Conservation (phyloP, 2,888 invertebrate species). For the Zeuzera pyrina region DNA sequence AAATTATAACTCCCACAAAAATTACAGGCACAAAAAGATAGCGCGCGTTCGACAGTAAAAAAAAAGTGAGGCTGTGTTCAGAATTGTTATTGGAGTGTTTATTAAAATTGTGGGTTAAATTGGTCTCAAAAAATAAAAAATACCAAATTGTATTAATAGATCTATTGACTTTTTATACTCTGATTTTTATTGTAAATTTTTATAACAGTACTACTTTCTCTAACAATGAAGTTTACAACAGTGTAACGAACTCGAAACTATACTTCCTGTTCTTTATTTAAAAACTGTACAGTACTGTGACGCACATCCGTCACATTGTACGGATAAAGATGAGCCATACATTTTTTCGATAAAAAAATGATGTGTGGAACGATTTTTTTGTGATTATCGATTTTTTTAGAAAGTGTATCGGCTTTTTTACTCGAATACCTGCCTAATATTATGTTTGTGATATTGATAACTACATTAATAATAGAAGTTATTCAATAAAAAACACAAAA, state of each 20-base stretch:
- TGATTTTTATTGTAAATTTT: constrained; percentile 13
- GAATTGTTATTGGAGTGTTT: neutral
- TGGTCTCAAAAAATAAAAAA: constrained; percentile 1
- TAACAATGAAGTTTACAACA: constrained; percentile 1
- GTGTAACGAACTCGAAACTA: constrained; percentile 1
- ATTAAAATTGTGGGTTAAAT: constrained; percentile 1
- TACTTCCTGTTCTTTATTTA: constrained; percentile 6
- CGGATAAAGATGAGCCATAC: constrained; percentile 4
- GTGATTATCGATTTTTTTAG: constrained; percentile 39
- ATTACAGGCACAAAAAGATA: neutral
- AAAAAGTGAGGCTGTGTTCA: neutral
- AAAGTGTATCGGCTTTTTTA: constrained; percentile 58
- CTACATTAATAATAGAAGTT: constrained; percentile 44
- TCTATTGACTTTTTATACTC: neutral
- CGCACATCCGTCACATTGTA: constrained; percentile 6
- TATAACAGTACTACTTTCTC: constrained; percentile 9
- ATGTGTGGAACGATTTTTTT: too few relatives aligned
- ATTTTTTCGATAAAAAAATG: constrained; percentile 6
- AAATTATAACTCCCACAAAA: neutral
- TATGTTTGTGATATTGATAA: constrained; percentile 63
- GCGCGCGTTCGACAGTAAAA: neutral
- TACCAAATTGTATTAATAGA: constrained; percentile 1
- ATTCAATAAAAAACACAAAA: constrained; percentile 68
- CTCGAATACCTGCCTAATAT: constrained; percentile 60
- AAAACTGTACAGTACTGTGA: constrained; percentile 13